A percentile compares a stretch with the other conserved stretches of the same genome.
Conservation (phyloP, 2,797 vertebrate genomes). For the Masticophis lateralis region DNA sequence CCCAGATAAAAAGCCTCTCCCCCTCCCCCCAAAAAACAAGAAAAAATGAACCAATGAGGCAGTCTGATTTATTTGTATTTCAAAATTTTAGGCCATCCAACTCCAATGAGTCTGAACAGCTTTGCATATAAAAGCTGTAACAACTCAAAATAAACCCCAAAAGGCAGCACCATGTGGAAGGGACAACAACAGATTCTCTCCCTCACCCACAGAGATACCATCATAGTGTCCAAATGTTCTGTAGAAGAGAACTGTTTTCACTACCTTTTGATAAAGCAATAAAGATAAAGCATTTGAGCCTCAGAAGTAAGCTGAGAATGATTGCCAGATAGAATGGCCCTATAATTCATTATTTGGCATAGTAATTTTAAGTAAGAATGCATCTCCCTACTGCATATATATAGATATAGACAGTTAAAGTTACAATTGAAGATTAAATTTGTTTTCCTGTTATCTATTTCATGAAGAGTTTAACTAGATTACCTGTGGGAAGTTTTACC, state of each 20-base stretch:
- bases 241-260: neutral
- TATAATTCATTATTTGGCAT: neutral
- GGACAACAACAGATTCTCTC: neutral
- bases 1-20: neutral
- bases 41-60: neutral
- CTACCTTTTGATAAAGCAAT: neutral
- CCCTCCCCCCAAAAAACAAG: neutral
- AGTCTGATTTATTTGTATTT: neutral
- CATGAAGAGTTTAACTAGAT: slow-evolving; percentile 3
- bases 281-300: neutral
- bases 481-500: slow-evolving; percentile 56
- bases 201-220: neutral
- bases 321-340: neutral
- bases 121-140: neutral
- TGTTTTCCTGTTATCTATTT: slow-evolving; percentile 34
- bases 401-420: slow-evolving; percentile 21
- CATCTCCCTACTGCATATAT: neutral
- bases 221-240: neutral
- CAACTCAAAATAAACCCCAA: neutral
- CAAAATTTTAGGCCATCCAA: neutral
- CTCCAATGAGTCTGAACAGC: neutral
- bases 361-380: neutral
- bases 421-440: slow-evolving; percentile 43
- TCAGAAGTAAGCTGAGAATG: neutral
- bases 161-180: neutral